Evolutionary conservation across 2,797 vertebrate genomes (phyloP), one percentile per base, ranked within the genome.

Genomic region (Apodemus agrarius): DNA sequence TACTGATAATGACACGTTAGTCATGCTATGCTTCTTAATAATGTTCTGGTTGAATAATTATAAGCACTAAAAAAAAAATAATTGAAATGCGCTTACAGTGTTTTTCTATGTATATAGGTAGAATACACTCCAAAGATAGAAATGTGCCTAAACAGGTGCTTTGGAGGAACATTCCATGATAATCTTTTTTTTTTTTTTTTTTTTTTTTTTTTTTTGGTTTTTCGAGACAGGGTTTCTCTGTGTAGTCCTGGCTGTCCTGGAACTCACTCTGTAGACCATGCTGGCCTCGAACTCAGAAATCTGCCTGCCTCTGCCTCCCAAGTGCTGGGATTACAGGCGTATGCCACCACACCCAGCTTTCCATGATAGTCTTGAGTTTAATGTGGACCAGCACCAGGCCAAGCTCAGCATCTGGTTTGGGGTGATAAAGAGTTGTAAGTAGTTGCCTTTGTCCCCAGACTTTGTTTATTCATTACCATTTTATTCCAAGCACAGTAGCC

Each of bases 1-100:
- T 69, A 29, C 31, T 79, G 78, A 52, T 90, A 13, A 57, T 95
- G 26, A 81, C 67, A 95, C 75, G 72, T 80, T 84, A 94, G 88
- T 83, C 63, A 49, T 81, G 4, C 16, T 86, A 40, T 69, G 72
- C 40, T 92, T 81, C 49, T 91, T 93, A 57, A 80, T 19, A 93
- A 75, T 93, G n/a, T 63, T 78, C 63, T 54, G 8, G 21, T 34
- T 95, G 79, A 90, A 87, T 52, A 90, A 85, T 43, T 90, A 81
- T 78, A 84, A 95, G 54, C 14, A 82, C 57, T 69, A 40, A 49
- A 49, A 40, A 49, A 49, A 29, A 7, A 65, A 76, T 29, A 29
- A 46, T 40, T 95, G 79, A 95, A 89, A 90, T 78, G 76, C 1
- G 80, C 19, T 40, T 9, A 72, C 1, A 19, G 3, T 63, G 67